These are phyloP conservation scores for Micromussa lordhowensis DNA, from an alignment of 92 coral and sea anemone genomes.

Conservation along the genomic window DNA sequence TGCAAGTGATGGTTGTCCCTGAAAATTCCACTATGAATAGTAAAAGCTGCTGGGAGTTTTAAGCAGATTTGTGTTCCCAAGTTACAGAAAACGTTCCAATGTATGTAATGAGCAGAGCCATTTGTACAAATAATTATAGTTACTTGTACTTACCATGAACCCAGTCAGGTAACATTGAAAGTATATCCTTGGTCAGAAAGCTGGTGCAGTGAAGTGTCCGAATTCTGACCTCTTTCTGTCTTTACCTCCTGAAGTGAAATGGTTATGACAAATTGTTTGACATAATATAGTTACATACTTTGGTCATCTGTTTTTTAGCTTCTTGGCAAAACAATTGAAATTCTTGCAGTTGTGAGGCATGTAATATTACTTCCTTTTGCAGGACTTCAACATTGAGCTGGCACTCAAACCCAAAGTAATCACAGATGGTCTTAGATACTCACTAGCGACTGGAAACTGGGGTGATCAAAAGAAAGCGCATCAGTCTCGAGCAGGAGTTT, in stretches of 20 bases:
- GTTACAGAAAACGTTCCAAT: neutral
- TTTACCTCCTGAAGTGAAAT: no score
- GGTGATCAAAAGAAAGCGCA: slow-evolving; percentile 99
- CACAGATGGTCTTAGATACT: slow-evolving; percentile 95
- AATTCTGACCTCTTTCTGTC: no score
- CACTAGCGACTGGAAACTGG: slow-evolving; percentile 99
- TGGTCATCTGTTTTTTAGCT: neutral
- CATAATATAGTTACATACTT: no score
- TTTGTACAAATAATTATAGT: no score
- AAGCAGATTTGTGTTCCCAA: neutral
- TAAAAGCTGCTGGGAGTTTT: neutral
- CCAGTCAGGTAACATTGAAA: no score
- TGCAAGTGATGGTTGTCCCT: neutral
- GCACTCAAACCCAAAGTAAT: slow-evolving; percentile 97
- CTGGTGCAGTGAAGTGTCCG: no score
- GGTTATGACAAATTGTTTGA: no score
- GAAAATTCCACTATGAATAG: neutral
- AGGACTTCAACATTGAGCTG: slow-evolving; percentile 97
- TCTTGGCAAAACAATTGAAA: neutral
- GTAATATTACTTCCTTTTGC: neutral
- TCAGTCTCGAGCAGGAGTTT: slow-evolving; percentile 97
- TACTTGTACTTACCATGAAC: no score
- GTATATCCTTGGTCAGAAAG: no score
- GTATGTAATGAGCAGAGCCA: no score
- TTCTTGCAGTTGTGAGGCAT: neutral